Evolutionary conservation across 2,113 vertebrate genomes (phyloP), one percentile per base, ranked within the genome.

Genomic region (Hirundichthys speculiger): DNA sequence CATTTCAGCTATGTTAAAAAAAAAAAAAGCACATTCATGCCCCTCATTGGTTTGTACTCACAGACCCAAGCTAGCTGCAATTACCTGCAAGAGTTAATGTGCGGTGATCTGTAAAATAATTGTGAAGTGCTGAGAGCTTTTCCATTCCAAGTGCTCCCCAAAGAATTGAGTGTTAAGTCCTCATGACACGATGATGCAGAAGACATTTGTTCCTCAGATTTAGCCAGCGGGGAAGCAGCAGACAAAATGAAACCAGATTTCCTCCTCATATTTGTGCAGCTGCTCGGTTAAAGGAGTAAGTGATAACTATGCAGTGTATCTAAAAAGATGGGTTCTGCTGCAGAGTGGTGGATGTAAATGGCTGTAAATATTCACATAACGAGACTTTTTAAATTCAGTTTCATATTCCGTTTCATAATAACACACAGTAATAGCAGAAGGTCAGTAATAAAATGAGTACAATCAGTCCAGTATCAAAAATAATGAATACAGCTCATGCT

Each of bases 61-160:
- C 51, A 70, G 25, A 70, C n/a, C 18, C 34, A 2, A 50, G 42
- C 20, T 55, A 22, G 57, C 77, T 67, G 68, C 61, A 88, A 86
- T 91, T 88, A 86, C 77, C 75, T 86, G 85, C 83, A 82, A 82
- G 82, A 85, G 86, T 84, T 88, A 81, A 89, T 58, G 76, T 81
- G 77, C 78, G 71, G 69, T 64, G 77, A 88, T 89, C 69, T 89
- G 85, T 83, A 84, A 86, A 89, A 80, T 86, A 85, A 85, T 88
- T 75, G 73, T 59, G 66, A 84, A 87, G 82, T 79, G 84, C 80
- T 89, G 85, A 87, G 83, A 86, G 84, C 70, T 77, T 89, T 90
- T 82, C 58, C 75, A 56, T 76, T 80, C 73, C 74, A 83, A 82
- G 84, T 78, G 79, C 62, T 83, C 86, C 84, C 86, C 63, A 58